Base-by-base conservation (phyloP, 2,797 vertebrate species). In the Eulemur albifrons region DNA sequence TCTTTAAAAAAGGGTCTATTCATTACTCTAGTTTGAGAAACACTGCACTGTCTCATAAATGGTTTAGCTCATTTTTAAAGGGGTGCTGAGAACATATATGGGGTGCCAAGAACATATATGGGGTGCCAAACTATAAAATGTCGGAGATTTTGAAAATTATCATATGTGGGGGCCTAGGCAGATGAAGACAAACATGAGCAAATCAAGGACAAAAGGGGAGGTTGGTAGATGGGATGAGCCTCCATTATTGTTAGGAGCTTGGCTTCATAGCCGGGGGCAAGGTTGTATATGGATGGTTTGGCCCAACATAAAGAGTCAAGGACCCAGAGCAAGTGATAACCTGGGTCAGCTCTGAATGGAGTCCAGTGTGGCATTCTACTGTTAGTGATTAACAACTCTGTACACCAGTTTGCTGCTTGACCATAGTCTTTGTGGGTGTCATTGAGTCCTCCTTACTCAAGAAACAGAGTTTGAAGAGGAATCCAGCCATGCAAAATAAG, bases 11-110 rank as follows among this genome's bases (percentile, higher is more conserved):
- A 7, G n/a, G 10, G n/a, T 92, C 38, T 67, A 1, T 93, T 59
- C 12, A 27, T 88, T 83, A 72, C 32, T 72, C 2, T 43, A 93
- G 57, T 91, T 91, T 94, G 52, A 94, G 96, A 85, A 95, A 61
- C 50, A 92, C 57, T 61, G 4, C 50, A 45, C 32, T 77, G 23
- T 93, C n/a, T 94, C 67, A 69, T 40, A 50, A 76, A 63, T 83
- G 50, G 17, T 59, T 88, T 72, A 80, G 90, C n/a, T 90, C 81
- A 83, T 65, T 88, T 15, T 72, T 96, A 94, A 88, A 79, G 76
- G 43, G 25, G 69, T 90, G 13, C 43, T 61, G 72, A 95, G 45
- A 81, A 72, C n/a, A 77, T 69, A 63, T 59, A 48, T 35, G 40
- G 85, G 27, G 48, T n/a, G n/a, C 38, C 65, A 79, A 32, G 45